Percentiles rank a stretch among this genome's conserved stretches.
Evolutionary conservation across 2,888 invertebrate genomes (phyloP).

Genomic region (Gryllus longicercus): DNA sequence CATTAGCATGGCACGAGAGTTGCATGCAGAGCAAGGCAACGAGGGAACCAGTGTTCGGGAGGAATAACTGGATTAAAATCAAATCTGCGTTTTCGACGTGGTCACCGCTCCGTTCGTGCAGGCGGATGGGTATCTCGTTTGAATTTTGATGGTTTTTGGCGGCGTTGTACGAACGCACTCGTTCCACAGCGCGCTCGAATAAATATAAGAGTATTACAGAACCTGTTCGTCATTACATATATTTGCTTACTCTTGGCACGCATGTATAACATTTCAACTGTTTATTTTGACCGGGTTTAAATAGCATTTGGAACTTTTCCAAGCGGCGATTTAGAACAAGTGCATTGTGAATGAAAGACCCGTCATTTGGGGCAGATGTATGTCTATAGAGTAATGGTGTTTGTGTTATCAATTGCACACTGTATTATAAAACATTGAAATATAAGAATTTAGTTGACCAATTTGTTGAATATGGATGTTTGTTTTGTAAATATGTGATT

Average conservation of each 20-base stretch:
- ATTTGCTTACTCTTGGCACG: slow-evolving; percentile 4
- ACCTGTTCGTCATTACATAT: background rate
- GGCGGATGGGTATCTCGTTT: background rate
- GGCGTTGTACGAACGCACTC: background rate
- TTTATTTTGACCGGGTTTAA: background rate
- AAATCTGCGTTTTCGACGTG: background rate
- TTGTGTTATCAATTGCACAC: too few relatives aligned
- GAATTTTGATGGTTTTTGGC: slow-evolving; percentile 7
- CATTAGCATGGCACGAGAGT: too few relatives aligned
- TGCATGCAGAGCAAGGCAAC: too few relatives aligned
- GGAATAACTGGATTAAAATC: background rate
- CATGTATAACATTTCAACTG: background rate
- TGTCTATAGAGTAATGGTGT: too few relatives aligned
- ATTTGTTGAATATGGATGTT: too few relatives aligned
- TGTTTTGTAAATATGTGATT: too few relatives aligned
- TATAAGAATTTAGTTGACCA: too few relatives aligned
- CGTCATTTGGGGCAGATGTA: too few relatives aligned
- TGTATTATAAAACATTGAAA: too few relatives aligned
- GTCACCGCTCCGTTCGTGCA: too few relatives aligned
- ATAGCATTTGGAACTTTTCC: background rate
- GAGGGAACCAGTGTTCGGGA: background rate
- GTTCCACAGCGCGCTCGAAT: background rate
- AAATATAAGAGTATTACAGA: background rate
- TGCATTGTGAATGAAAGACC: background rate
- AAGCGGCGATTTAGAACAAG: background rate